phyloP scores from a whole-genome alignment of 2,113 vertebrate species.

The Bostrychus sinensis region DNA sequence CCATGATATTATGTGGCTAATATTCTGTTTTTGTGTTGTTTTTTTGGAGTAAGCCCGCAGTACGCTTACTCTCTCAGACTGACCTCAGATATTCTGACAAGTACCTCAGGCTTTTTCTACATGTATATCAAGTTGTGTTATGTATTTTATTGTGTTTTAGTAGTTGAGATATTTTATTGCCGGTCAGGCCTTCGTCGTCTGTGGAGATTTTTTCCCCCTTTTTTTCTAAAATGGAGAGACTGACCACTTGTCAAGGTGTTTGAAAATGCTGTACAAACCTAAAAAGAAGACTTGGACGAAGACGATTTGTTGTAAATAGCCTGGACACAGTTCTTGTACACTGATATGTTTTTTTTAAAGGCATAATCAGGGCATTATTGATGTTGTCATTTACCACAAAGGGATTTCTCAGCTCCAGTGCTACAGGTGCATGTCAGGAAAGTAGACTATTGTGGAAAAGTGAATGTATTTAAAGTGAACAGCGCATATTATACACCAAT shows the following conservation, averaged over 20 bases:
- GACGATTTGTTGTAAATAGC: constrained; percentile 68
- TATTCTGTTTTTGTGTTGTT: constrained; percentile 53
- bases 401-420: constrained; percentile 45
- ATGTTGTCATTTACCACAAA: constrained; percentile 52
- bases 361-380: constrained; percentile 60
- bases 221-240: constrained; percentile 35
- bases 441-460: background rate
- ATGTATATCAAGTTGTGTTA: constrained; percentile 75
- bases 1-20: constrained; percentile 69
- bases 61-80: constrained; percentile 74
- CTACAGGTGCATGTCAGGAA: constrained; percentile 33
- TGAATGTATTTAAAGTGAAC: background rate
- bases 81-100: constrained; percentile 80
- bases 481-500: background rate
- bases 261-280: constrained; percentile 59
- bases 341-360: constrained; percentile 47
- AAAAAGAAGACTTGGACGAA: constrained; percentile 49
- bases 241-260: constrained; percentile 58
- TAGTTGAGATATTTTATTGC: constrained; percentile 75
- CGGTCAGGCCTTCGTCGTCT: constrained; percentile 60
- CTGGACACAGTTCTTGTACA: constrained; percentile 59
- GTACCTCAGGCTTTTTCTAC: constrained; percentile 82
- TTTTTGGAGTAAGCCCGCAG: constrained; percentile 65
- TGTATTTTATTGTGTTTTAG: constrained; percentile 78
- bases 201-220: constrained; percentile 44